These are phyloP conservation scores for Pogoniulus pusillus DNA, from an alignment of 2,797 vertebrate genomes.

Conservation along the genomic window DNA sequence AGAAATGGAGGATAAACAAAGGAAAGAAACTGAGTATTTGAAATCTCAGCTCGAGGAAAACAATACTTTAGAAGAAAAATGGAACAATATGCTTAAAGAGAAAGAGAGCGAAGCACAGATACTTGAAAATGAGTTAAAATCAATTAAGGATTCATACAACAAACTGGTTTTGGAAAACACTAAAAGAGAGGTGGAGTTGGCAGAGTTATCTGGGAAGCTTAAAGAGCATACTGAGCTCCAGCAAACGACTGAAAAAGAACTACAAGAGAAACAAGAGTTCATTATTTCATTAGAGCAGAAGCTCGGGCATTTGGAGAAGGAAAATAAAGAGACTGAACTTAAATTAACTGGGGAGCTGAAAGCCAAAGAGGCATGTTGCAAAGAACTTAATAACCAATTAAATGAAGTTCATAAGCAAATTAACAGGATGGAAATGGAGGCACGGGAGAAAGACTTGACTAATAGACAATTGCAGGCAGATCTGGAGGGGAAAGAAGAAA, in stretches of 20 bases:
- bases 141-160: constrained; percentile 82
- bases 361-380: constrained; percentile 69
- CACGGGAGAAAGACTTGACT: constrained; percentile 63
- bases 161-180: constrained; percentile 76
- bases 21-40: constrained; percentile 63
- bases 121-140: constrained; percentile 83
- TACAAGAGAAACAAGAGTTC: constrained; percentile 76
- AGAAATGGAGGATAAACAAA: constrained; percentile 68
- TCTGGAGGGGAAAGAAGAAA: constrained; percentile 73
- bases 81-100: constrained; percentile 71
- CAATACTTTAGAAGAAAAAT: constrained; percentile 67
- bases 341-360: constrained; percentile 73
- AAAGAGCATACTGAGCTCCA: constrained; percentile 67
- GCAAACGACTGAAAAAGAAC: constrained; percentile 59
- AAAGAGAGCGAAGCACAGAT: constrained; percentile 69
- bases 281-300: constrained; percentile 77
- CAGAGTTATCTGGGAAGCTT: constrained; percentile 74
- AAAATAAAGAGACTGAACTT: constrained; percentile 71
- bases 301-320: constrained; percentile 62
- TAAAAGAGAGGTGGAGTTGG: constrained; percentile 75
- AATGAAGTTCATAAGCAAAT: constrained; percentile 74
- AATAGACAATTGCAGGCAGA: constrained; percentile 74
- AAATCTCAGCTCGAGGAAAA: constrained; percentile 75
- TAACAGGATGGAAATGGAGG: constrained; percentile 70
- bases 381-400: constrained; percentile 77